Base-by-base conservation (phyloP, 1,140 invertebrate genomes). In the Glomeris maerens region DNA sequence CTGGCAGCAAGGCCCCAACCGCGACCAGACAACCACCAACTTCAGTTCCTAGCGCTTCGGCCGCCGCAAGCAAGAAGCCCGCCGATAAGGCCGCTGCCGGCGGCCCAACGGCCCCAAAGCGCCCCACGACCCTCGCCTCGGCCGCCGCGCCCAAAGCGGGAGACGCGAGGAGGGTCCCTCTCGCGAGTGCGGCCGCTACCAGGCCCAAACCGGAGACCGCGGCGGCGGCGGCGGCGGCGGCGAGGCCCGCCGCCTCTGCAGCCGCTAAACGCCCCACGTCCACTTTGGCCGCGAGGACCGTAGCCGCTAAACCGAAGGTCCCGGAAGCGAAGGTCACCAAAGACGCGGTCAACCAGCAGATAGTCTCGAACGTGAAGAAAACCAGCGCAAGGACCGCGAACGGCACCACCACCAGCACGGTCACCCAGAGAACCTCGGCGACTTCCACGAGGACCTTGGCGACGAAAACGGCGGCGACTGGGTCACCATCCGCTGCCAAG, bases 231-330 rank as follows among this genome's bases (percentile, higher is more conserved):
- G 22, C 21, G 5, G n/a, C 49, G 17, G 28, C 49, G 14, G 17
- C 49, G 3, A 25, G 25, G 25, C 14, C 49, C 47, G 20, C 47
- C 14, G 7, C 49, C 14, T 5, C 23, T 46, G 21, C 5, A 20
- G 42, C 47, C 14, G 45, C 44, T 50, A 52, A 36, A 17, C 10
- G 17, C 10, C 31, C 31, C 10, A 10, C 17, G 17, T 36, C 31
- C 10, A 17, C 31, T 10, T 36, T 17, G 31, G 17, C 10, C 10
- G 17, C 17, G 31, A 27, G 21, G 50, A 52, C 26, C 25, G 31
- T 47, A 27, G 21, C 47, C 39, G 20, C 51, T 52, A 52, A 26
- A 50, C 49, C 49, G 26, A 20, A 4, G 51, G 2, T 23, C 10
- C 29, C 29, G 45, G 7, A 7, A 22, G 31, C 7, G 14, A 23